These are phyloP conservation scores for Muschampia plurimacula DNA, from an alignment of 2,888 invertebrate species.

Conservation along the genomic window DNA sequence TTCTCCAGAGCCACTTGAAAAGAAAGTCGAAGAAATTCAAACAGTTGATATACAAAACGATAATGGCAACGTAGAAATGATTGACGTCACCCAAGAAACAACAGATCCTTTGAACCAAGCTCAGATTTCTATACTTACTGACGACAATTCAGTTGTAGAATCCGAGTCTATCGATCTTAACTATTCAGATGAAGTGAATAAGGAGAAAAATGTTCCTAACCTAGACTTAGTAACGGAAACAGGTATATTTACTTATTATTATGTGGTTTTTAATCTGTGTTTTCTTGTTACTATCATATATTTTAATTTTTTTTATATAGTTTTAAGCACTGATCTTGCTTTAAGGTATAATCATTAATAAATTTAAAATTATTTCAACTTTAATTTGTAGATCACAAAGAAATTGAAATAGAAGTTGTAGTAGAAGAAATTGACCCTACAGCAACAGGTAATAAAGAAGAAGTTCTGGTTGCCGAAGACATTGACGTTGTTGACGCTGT, in stretches of 20 bases:
- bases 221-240: slow-evolving; percentile 39
- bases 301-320: no score
- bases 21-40: slow-evolving; percentile 8
- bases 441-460: slow-evolving; percentile 31
- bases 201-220: slow-evolving; percentile 27
- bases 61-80: slow-evolving; percentile 19
- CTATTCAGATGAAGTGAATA: slow-evolving; percentile 62
- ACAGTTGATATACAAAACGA: slow-evolving; percentile 20
- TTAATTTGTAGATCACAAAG: slow-evolving; percentile 35
- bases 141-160: slow-evolving; percentile 66
- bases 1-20: background rate
- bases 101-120: slow-evolving; percentile 63
- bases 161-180: slow-evolving; percentile 64
- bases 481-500: slow-evolving; percentile 48
- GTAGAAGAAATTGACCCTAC: slow-evolving; percentile 38
- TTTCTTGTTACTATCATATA: no score
- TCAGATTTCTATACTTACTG: slow-evolving; percentile 70
- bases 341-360: no score
- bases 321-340: no score
- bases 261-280: no score
- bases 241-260: background rate
- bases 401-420: slow-evolving; percentile 39
- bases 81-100: slow-evolving; percentile 34
- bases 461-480: slow-evolving; percentile 20
- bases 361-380: background rate